Evolutionary conservation across 2,888 invertebrate genomes (phyloP).

Genomic region (Cheiracanthium punctorium): DNA sequence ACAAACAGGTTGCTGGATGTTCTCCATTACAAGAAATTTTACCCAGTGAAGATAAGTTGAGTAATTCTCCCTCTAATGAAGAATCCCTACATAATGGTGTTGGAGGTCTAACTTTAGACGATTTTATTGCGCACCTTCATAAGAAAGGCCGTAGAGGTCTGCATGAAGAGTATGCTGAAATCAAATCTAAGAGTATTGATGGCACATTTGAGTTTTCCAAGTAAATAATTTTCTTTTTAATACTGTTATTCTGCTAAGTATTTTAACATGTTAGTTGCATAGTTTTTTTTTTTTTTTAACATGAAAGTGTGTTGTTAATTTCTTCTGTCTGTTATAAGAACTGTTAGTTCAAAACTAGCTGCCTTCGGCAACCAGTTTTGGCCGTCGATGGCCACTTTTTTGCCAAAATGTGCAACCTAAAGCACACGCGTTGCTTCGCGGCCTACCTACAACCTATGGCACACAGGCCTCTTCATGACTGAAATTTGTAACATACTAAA

Average conservation of each 20-base stretch:
- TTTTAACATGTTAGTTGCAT: too few species aligned
- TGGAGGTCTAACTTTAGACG: slow-evolving; percentile 81
- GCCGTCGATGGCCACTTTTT: too few species aligned
- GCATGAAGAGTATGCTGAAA: slow-evolving; percentile 88
- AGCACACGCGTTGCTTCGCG: too few species aligned
- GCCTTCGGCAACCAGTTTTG: too few species aligned
- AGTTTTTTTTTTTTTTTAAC: too few species aligned
- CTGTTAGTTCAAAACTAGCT: too few species aligned
- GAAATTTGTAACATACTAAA: too few species aligned
- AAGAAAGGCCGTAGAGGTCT: slow-evolving; percentile 87
- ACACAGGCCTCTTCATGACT: too few species aligned
- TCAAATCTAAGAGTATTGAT: slow-evolving; percentile 87
- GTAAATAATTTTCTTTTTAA: slow-evolving; percentile 29
- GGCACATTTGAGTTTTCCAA: slow-evolving; percentile 90
- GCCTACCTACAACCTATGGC: too few species aligned
- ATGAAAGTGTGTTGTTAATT: too few species aligned
- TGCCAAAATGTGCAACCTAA: too few species aligned
- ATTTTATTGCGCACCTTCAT: slow-evolving; percentile 86
- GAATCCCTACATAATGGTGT: slow-evolving; percentile 57
- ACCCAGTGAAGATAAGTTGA: slow-evolving; percentile 35
- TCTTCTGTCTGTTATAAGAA: neutral
- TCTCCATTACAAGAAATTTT: slow-evolving; percentile 31
- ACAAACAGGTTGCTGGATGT: slow-evolving; percentile 30
- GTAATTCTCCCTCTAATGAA: slow-evolving; percentile 32
- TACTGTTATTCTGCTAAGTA: too few species aligned